phyloP scores from a whole-genome alignment of 2,797 vertebrate genomes.

The Poecile montanus region DNA sequence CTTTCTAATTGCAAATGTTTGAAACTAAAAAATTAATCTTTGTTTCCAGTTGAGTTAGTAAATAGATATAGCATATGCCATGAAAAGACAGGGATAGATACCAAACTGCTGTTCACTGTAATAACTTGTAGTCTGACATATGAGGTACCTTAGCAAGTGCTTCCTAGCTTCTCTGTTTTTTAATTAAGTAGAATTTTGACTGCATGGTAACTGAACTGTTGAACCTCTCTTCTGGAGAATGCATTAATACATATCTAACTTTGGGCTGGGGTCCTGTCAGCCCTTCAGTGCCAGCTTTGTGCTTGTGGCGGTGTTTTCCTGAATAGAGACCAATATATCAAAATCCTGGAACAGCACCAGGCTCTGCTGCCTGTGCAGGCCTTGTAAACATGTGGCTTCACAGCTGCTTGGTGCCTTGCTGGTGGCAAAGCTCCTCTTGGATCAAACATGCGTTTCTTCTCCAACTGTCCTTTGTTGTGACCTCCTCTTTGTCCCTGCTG shows the following conservation, averaged over 20 bases:
- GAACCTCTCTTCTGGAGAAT: neutral
- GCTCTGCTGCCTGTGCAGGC: neutral
- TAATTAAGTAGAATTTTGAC: neutral
- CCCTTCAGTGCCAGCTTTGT: neutral
- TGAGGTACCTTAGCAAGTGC: neutral
- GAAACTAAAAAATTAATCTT: neutral
- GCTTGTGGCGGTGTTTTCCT: neutral
- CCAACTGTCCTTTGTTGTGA: neutral
- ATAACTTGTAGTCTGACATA: neutral
- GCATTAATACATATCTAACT: neutral
- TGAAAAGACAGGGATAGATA: neutral
- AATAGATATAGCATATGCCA: neutral
- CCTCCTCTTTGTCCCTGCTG: neutral
- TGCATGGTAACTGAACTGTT: neutral
- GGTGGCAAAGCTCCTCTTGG: neutral
- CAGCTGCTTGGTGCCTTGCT: neutral
- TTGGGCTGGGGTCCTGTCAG: neutral
- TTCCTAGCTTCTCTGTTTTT: neutral
- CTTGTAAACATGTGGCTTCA: slow-evolving; percentile 6
- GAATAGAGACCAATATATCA: neutral
- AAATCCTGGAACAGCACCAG: neutral
- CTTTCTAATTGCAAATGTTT: neutral
- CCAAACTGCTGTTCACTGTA: neutral
- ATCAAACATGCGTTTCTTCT: neutral
- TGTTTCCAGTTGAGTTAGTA: neutral